These are phyloP conservation scores for Arrhopalites spinosus DNA, from an alignment of 2,888 invertebrate genomes.

Conservation along the genomic window DNA sequence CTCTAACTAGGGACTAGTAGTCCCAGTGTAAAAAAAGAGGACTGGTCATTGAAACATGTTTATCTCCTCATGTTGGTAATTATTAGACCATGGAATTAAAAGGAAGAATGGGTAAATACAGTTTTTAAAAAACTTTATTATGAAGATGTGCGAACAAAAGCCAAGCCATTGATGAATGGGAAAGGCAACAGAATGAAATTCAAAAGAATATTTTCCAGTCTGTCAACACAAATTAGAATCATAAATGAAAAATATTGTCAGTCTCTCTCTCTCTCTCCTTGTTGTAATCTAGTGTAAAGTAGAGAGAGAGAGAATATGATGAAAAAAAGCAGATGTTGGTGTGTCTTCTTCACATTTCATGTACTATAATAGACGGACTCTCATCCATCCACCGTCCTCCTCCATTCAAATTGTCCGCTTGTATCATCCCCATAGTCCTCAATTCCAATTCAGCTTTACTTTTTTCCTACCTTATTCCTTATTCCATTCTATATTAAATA, in stretches of 20 bases:
- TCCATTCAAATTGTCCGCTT: conserved; percentile 5
- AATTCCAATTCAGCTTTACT: background rate
- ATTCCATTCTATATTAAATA: background rate
- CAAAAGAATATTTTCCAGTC: conserved; percentile 41
- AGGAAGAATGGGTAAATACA: conserved; percentile 14
- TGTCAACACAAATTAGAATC: conserved; percentile 41
- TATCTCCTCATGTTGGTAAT: conserved; percentile 7
- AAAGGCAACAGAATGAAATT: conserved; percentile 30
- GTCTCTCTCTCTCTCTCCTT: background rate
- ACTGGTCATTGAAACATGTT: conserved; percentile 13
- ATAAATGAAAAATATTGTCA: conserved; percentile 32
- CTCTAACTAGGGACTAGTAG: no score
- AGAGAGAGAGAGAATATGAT: background rate
- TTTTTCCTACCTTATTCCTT: background rate
- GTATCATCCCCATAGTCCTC: no score
- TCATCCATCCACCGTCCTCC: conserved; percentile 3
- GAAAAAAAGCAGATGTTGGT: conserved; percentile 13
- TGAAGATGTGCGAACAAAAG: conserved; percentile 1
- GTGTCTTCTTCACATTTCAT: background rate
- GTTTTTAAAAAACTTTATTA: conserved; percentile 15
- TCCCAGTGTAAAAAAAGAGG: no score
- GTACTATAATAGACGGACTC: background rate
- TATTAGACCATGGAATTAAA: conserved; percentile 5
- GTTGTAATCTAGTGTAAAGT: no score
- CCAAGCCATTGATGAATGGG: background rate